Evolutionary conservation across 2,113 vertebrate species (phyloP), one percentile per base, ranked within the genome.

Genomic region (Falco punctatus): DNA sequence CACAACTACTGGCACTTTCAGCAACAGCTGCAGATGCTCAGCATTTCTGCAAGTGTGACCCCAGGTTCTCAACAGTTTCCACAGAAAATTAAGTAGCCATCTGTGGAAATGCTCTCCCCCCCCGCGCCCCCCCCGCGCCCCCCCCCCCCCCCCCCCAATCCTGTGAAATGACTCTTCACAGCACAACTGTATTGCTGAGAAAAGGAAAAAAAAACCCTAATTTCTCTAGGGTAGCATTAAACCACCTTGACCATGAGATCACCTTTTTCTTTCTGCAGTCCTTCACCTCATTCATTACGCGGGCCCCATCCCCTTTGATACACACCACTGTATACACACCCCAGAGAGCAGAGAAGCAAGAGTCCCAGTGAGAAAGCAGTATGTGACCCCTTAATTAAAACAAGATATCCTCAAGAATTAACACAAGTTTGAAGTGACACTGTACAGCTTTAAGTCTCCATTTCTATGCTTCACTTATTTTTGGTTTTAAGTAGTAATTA

Each of bases 121-220:
- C 6, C 20, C 3, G n/a, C n/a, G n/a, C n/a, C n/a, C n/a, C n/a
- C n/a, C n/a, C n/a, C n/a, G n/a, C n/a, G n/a, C 7, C 15, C 6
- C 20, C 3, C 4, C 2, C 3, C 15, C 23, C 4, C 3, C 9
- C 7, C 4, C 2, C 3, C 15, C 23, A 3, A 5, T 2, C 3
- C 15, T 19, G 3, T 38, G 59, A 74, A 88, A 64, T 59, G 13
- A 81, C 65, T 44, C 7, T 2, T 79, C 72, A 86, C 86, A 84
- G 35, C 35, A 71, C 44, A 94, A 57, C 15, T 89, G 48, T 69
- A 35, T 19, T 81, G 44, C 32, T 84, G 7, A 79, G 57, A 70
- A 69, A 74, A 90, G n/a, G 32, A 71, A 84, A 83, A 54, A 54
- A 54, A 14, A 5, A 0, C 8, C 16, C 13, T 71, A 27, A 71